phyloP scores from a whole-genome alignment of 2,113 vertebrate genomes.

The Gymnorhina tibicen region DNA sequence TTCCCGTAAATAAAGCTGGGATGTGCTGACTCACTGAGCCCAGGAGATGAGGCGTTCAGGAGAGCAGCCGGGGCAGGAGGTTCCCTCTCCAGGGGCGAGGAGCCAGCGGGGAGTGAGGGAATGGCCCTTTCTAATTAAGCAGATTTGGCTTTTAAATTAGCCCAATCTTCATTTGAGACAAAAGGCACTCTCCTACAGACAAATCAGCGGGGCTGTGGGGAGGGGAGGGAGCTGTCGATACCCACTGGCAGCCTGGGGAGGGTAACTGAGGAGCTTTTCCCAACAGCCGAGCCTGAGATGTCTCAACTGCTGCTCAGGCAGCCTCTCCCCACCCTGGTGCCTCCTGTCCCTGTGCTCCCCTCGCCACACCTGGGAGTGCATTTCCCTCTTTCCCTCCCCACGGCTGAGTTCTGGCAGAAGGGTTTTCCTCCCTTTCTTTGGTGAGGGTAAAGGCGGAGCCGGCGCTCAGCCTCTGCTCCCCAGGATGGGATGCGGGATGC shows the following conservation, averaged over 20 bases:
- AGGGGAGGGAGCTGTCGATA: not conserved
- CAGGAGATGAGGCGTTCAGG: not conserved
- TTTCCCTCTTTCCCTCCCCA: not conserved
- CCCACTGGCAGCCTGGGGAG: not conserved
- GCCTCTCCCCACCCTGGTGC: fast-evolving
- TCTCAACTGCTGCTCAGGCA: not conserved
- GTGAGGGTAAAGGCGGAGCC: not conserved
- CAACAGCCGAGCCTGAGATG: not conserved
- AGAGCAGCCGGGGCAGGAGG: not conserved
- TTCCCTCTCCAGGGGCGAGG: not conserved
- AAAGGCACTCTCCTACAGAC: not conserved
- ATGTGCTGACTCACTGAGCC: not conserved
- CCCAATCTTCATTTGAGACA: not conserved
- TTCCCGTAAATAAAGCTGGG: not conserved
- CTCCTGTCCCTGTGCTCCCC: not conserved
- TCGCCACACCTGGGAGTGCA: not conserved
- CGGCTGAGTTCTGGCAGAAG: not conserved
- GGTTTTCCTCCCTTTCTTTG: not conserved
- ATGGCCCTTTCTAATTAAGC: not conserved
- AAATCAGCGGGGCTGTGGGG: not conserved
- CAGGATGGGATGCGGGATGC: not conserved
- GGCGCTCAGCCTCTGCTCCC: not conserved
- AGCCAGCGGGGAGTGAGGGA: not conserved
- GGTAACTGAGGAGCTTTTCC: not conserved
- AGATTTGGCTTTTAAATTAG: not conserved